Conservation (phyloP, 64 coral and sea anemone species). For the Stichodactyla mertensii region DNA sequence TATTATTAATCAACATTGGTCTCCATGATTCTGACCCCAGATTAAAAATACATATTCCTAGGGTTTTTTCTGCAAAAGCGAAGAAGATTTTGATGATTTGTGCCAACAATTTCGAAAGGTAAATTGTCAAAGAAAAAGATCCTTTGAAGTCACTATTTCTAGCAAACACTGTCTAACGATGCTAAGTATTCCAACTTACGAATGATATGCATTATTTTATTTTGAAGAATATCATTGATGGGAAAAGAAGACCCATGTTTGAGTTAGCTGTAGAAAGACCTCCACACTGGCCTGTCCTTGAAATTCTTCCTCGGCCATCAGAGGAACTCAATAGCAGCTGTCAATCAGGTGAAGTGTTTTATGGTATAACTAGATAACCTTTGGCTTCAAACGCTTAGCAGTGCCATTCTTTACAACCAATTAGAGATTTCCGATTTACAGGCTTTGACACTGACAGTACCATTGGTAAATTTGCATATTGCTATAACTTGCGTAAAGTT, state of each 20-base stretch:
- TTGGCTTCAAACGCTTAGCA: background rate
- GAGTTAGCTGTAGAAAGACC: constrained; percentile 73
- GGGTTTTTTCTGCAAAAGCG: constrained; percentile 88
- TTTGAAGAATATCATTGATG: constrained; percentile 61
- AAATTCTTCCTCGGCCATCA: constrained; percentile 52
- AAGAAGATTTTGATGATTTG: constrained; percentile 87
- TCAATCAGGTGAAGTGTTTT: constrained; percentile 39
- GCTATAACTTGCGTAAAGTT: too few relatives aligned
- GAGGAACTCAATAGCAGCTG: constrained; percentile 66
- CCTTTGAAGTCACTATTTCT: background rate
- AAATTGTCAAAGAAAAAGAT: background rate
- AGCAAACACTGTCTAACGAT: too few relatives aligned
- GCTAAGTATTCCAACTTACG: background rate
- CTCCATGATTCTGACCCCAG: too few relatives aligned
- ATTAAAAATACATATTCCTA: constrained; percentile 19
- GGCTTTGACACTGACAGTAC: too few relatives aligned
- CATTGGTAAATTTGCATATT: too few relatives aligned
- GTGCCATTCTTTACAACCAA: too few relatives aligned
- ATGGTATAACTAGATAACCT: background rate
- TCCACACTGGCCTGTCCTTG: constrained; percentile 76
- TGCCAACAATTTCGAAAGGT: constrained; percentile 74
- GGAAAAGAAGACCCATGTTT: constrained; percentile 83
- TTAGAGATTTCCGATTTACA: too few relatives aligned
- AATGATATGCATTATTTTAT: background rate
- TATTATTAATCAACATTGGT: background rate